phyloP scores from a whole-genome alignment of 2,888 invertebrate genomes.

The Tipula unca region DNA sequence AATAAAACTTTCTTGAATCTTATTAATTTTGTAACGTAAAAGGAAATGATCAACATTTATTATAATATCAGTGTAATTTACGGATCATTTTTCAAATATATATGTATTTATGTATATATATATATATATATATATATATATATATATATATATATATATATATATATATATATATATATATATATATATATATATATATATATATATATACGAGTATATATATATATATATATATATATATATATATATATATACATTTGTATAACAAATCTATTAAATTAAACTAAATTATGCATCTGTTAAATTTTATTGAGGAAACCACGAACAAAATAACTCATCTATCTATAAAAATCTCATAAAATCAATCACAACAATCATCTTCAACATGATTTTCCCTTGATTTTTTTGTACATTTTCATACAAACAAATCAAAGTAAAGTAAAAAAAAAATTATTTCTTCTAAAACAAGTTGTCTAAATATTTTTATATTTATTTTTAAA shows the following conservation, averaged over 20 bases:
- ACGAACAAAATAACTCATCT: background rate
- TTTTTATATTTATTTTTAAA: background rate
- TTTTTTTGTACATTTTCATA: background rate
- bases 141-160: no score
- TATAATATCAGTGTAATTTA: background rate
- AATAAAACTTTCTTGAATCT: background rate
- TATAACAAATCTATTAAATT: background rate
- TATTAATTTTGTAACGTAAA: background rate
- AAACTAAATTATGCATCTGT: background rate
- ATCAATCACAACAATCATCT: background rate
- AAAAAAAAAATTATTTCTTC: background rate
- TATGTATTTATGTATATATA: background rate
- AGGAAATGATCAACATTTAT: background rate
- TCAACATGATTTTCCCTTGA: background rate
- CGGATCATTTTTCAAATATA: background rate
- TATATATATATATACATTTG: no score
- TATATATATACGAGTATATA: no score
- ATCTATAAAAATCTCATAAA: background rate
- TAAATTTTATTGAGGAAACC: background rate
- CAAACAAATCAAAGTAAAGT: slow-evolving; percentile 3
- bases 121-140: no score
- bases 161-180: no score
- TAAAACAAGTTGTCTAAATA: background rate
- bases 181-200: no score
- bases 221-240: no score